A percentile compares a stretch with the other conserved stretches of the same genome.
These are phyloP conservation scores for Brachyistius frenatus DNA, from an alignment of 2,113 vertebrate species.

Conservation along the genomic window DNA sequence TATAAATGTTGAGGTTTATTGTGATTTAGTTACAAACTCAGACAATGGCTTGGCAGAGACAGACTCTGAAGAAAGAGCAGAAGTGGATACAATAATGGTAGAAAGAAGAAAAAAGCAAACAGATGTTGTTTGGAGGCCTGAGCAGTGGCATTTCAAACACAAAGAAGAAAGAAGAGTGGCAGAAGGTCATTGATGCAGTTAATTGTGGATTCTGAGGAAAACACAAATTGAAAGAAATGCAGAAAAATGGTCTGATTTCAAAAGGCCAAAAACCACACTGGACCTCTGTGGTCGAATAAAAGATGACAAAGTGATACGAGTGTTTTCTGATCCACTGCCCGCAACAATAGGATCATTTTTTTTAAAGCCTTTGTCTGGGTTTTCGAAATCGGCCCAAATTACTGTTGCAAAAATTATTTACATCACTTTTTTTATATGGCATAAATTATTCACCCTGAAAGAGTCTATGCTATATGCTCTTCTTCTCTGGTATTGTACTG, in stretches of 20 bases:
- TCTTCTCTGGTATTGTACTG: not conserved
- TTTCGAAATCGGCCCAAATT: too few relatives aligned
- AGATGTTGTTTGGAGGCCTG: conserved; percentile 19
- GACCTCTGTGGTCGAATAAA: not conserved
- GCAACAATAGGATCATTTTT: not conserved
- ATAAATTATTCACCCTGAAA: not conserved
- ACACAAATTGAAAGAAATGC: not conserved
- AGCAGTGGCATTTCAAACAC: conserved; percentile 45
- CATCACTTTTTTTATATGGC: too few relatives aligned
- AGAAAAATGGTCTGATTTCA: not conserved
- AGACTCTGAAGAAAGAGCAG: not conserved
- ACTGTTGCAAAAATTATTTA: too few relatives aligned
- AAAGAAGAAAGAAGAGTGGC: not conserved
- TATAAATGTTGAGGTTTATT: too few relatives aligned
- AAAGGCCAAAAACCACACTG: not conserved
- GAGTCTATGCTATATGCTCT: not conserved
- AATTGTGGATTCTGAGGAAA: conserved; percentile 1
- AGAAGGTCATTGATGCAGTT: not conserved
- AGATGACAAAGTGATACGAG: not conserved
- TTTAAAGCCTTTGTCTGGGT: not conserved
- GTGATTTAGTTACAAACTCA: too few relatives aligned
- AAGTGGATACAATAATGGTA: not conserved
- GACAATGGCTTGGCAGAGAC: not conserved
- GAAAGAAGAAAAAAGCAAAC: conserved; percentile 2
- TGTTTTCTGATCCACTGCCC: not conserved